phyloP scores from a whole-genome alignment of 2,797 vertebrate genomes.

The Craterocephalus amniculus region DNA sequence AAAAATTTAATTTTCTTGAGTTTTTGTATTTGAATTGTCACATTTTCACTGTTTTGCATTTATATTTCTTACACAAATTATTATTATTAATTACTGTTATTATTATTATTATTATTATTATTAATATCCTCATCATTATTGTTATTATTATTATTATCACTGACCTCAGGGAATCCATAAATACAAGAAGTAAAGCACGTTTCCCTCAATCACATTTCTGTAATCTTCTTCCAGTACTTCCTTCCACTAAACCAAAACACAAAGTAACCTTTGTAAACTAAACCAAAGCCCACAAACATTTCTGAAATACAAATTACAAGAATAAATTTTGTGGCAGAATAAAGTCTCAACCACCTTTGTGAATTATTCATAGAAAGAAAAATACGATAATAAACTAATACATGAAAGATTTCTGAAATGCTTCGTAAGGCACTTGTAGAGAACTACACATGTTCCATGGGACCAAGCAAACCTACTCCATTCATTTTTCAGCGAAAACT shows the following conservation, averaged over 20 bases:
- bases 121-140: not conserved
- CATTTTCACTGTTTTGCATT: not conserved
- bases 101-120: not conserved
- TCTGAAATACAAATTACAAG: constrained; percentile 2
- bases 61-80: not conserved
- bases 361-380: constrained; percentile 9
- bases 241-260: not conserved
- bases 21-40: not conserved
- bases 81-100: no score
- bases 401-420: constrained; percentile 27
- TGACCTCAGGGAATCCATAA: not conserved
- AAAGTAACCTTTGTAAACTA: not conserved
- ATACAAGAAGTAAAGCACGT: not conserved
- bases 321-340: constrained; percentile 5
- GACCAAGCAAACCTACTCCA: constrained; percentile 39
- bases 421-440: constrained; percentile 4
- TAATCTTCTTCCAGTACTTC: not conserved
- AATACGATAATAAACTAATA: not conserved
- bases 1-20: not conserved
- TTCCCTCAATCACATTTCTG: not conserved
- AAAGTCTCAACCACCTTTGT: constrained; percentile 1
- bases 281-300: not conserved
- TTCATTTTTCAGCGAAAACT: constrained; percentile 60
- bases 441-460: constrained; percentile 31
- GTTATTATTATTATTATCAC: not conserved